phyloP scores from a whole-genome alignment of 2,797 vertebrate species.

The Gorsachius magnificus region DNA sequence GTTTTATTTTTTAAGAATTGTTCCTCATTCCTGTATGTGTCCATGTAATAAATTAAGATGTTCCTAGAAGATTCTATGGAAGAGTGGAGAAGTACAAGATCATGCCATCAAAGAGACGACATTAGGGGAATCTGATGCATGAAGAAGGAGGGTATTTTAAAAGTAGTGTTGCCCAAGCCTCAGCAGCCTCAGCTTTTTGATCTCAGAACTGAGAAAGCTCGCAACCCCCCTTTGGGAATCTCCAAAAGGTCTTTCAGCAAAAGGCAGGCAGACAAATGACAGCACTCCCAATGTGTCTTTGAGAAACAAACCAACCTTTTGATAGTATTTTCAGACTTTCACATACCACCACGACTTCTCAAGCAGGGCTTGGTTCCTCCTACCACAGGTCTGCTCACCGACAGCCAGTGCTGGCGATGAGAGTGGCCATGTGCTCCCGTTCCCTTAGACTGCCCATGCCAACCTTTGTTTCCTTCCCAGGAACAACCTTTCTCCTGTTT shows the following conservation, averaged over 20 bases:
- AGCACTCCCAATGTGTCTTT: neutral
- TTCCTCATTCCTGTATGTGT: neutral
- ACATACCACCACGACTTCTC: neutral
- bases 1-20: neutral
- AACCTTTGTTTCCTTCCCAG: neutral
- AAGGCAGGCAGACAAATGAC: neutral
- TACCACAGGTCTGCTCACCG: neutral
- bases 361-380: neutral
- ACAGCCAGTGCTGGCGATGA: rapidly evolving
- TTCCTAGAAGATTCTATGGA: neutral
- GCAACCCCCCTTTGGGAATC: neutral
- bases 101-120: neutral
- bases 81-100: neutral
- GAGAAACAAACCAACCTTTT: neutral
- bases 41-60: neutral
- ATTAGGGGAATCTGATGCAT: neutral
- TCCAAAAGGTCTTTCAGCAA: neutral
- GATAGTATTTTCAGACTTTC: neutral
- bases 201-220: neutral
- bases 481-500: neutral
- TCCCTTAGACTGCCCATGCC: neutral
- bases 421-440: rapidly evolving
- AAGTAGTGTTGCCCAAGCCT: neutral
- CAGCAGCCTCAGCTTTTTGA: neutral
- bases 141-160: neutral